A percentile compares a stretch with the other conserved stretches of the same genome.
These are phyloP conservation scores for Aleadryas rufinucha DNA, from an alignment of 2,113 vertebrate genomes.

Conservation along the genomic window DNA sequence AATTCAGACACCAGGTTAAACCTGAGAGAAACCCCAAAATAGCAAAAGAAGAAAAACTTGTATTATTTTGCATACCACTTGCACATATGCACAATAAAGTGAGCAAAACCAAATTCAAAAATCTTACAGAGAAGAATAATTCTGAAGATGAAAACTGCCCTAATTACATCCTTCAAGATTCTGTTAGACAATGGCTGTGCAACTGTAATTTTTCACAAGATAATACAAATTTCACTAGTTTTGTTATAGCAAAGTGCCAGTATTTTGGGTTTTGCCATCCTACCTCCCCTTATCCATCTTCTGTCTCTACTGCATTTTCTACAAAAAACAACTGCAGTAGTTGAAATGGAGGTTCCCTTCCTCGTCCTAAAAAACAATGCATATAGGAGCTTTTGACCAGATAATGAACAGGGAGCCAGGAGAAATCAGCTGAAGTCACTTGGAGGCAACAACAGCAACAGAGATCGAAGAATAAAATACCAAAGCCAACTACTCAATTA, in stretches of 20 bases:
- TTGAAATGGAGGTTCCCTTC: background rate
- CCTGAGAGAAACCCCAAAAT: background rate
- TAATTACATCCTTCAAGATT: background rate
- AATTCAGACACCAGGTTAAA: background rate
- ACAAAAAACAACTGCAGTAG: background rate
- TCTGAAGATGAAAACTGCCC: background rate
- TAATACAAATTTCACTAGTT: background rate
- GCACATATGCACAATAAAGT: background rate
- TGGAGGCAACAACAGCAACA: background rate
- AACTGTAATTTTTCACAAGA: background rate
- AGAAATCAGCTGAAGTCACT: background rate
- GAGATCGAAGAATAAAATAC: background rate
- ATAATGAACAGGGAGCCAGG: background rate
- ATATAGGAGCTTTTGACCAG: background rate
- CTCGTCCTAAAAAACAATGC: background rate
- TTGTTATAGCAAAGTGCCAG: background rate
- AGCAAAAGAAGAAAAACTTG: background rate
- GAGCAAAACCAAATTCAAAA: background rate
- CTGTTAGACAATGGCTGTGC: background rate
- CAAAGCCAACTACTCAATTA: background rate
- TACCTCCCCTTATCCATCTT: background rate
- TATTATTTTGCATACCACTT: background rate
- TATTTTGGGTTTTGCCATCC: background rate
- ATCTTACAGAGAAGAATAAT: background rate
- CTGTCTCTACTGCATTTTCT: background rate